Evolutionary conservation across 2,888 invertebrate species (phyloP).

Genomic region (Dryocosmus kuriphilus): DNA sequence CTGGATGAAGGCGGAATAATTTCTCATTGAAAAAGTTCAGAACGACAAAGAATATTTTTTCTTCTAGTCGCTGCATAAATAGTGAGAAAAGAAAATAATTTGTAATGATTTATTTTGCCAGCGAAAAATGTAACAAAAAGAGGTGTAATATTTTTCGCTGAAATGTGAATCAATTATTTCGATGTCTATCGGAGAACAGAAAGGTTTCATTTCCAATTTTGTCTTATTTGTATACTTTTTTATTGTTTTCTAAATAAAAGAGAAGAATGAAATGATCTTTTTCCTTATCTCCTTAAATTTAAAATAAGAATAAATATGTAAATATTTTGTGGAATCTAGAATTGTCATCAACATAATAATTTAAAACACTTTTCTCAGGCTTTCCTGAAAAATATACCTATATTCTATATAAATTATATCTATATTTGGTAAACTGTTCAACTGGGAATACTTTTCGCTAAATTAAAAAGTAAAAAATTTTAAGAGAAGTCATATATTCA

Average conservation of each 20-base stretch:
- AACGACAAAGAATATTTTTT: constrained; percentile 1
- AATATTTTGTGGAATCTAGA: not conserved
- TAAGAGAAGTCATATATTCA: constrained; percentile 23
- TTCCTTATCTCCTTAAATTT: not conserved
- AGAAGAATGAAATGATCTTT: constrained; percentile 22
- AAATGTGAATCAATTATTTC: constrained; percentile 26
- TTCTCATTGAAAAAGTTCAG: not conserved
- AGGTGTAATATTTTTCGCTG: constrained; percentile 2
- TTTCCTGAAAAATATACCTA: no score
- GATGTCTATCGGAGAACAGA: not conserved
- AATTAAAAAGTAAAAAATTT: not conserved
- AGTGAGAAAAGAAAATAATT: not conserved
- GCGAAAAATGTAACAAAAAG: constrained; percentile 2
- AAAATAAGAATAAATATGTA: no score
- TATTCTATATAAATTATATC: no score
- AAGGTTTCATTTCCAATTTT: constrained; percentile 55
- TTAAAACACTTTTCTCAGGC: no score
- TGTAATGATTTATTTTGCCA: constrained; percentile 22
- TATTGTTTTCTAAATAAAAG: constrained; percentile 69
- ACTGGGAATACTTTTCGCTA: not conserved
- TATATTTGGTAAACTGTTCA: not conserved
- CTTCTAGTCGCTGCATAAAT: constrained; percentile 34
- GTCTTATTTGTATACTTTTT: constrained; percentile 69
- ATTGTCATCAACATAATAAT: not conserved
- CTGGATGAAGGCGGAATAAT: constrained; percentile 52